phyloP scores from a whole-genome alignment of 2,797 vertebrate genomes.

The Sebastes oblongus region DNA sequence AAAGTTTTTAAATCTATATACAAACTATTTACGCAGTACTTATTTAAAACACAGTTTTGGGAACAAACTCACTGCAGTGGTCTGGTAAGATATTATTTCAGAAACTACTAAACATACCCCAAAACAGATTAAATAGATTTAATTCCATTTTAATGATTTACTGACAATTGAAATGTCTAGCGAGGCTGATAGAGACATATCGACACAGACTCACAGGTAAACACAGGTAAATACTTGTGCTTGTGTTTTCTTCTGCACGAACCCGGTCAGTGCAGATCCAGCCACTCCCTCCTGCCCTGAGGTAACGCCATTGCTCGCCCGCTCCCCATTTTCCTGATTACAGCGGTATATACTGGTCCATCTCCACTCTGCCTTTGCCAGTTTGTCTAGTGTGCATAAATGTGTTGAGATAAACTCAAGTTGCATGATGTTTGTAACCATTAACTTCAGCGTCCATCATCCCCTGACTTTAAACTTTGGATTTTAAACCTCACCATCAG shows the following conservation, averaged over 20 bases:
- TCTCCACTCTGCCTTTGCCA: not conserved
- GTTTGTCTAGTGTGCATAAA: not conserved
- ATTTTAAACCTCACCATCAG: not conserved
- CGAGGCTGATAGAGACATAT: too few species aligned
- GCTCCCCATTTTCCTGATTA: too few species aligned
- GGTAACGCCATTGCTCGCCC: too few species aligned
- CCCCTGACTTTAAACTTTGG: not conserved
- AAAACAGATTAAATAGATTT: not conserved
- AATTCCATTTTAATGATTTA: not conserved
- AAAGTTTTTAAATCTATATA: not conserved
- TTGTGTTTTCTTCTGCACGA: too few species aligned
- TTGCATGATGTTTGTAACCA: not conserved
- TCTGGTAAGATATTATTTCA: not conserved
- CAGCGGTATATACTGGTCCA: not conserved
- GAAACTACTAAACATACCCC: not conserved
- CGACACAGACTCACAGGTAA: too few species aligned
- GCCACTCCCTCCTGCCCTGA: too few species aligned
- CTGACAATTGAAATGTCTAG: too few species aligned
- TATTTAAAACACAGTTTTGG: not conserved
- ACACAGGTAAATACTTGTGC: too few species aligned
- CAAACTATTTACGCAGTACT: not conserved
- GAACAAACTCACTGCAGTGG: rapidly evolving
- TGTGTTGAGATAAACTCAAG: not conserved
- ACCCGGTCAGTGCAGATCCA: too few species aligned
- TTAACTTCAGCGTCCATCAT: not conserved